phyloP scores from a whole-genome alignment of 2,888 invertebrate species.

The Mayetiola destructor region DNA sequence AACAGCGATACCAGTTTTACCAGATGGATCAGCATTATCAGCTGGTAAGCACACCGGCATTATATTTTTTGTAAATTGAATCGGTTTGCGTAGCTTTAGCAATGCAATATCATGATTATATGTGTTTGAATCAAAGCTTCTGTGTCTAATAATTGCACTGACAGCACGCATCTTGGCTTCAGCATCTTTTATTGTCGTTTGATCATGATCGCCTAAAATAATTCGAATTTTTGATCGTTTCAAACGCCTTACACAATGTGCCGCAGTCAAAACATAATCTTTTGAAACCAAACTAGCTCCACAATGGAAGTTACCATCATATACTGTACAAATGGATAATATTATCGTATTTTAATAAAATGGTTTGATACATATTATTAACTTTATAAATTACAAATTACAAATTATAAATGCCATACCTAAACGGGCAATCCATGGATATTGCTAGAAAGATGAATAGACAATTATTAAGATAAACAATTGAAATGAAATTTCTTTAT shows the following conservation, averaged over 20 bases:
- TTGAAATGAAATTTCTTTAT: no score
- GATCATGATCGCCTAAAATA: conserved; percentile 73
- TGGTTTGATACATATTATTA: no score
- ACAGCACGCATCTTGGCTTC: conserved; percentile 71
- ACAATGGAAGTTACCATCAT: conserved; percentile 79
- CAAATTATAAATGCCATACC: not conserved
- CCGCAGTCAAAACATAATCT: conserved; percentile 74
- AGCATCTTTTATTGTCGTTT: conserved; percentile 61
- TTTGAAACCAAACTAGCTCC: conserved; percentile 70
- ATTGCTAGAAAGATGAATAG: conserved; percentile 34
- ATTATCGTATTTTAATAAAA: not conserved
- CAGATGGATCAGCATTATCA: conserved; percentile 37
- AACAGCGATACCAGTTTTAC: conserved; percentile 55
- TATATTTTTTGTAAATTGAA: conserved; percentile 47
- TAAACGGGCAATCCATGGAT: conserved; percentile 75
- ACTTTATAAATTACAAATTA: no score
- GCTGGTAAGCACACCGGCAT: conserved; percentile 64
- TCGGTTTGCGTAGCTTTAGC: conserved; percentile 59
- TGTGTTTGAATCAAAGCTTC: conserved; percentile 70
- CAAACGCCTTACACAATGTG: conserved; percentile 69
- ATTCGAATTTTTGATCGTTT: conserved; percentile 68
- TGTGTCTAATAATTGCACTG: conserved; percentile 59
- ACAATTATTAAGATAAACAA: not conserved
- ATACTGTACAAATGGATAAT: conserved; percentile 36
- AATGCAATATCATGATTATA: conserved; percentile 79